Evolutionary conservation across 2,888 invertebrate genomes (phyloP), one percentile per base, ranked within the genome.

Genomic region (Anoplius nigerrimus): DNA sequence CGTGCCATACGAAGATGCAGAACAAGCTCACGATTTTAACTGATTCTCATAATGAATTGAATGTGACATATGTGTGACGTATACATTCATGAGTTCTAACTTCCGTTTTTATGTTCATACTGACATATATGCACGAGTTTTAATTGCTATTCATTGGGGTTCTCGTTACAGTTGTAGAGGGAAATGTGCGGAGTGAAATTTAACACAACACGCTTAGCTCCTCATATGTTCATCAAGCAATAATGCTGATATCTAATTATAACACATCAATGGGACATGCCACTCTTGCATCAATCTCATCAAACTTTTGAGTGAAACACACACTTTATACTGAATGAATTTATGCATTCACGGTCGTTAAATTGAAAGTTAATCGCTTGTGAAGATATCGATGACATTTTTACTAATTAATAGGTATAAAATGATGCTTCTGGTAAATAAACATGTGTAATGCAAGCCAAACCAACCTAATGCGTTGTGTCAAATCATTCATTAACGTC

Each of bases 251-350:
- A 34, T 34, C 34, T 34, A 34, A 34, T 34, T 45, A 59, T 57
- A 43, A 67, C 72, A 11, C 34, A 34, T 69, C 24, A 66, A 57
- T 48, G 54, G 56, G 16, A 59, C 45, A 21, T 6, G 46, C 73
- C 78, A 84, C 86, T 85, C 82, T 84, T 87, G 86, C 87, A 87
- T 87, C 84, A 85, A 85, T 82, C 82, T 75, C 74, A 64, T 73
- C 60, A 62, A 80, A 71, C 73, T 78, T 82, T 72, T 78, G 66
- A 82, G 78, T 78, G 78, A 82, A 80, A 80, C 72, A 76, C 71
- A 71, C 79, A 81, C 78, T 78, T 78, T 76, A 78, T 78, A 78
- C 72, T 68, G 70, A 76, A 73, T 78, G 71, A 80, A 78, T 72
- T 71, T 76, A 74, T 70, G 71, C 70, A 73, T 76, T 79, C 78